phyloP scores from a whole-genome alignment of 2,797 vertebrate genomes.

The Pipistrellus pipistrellus region DNA sequence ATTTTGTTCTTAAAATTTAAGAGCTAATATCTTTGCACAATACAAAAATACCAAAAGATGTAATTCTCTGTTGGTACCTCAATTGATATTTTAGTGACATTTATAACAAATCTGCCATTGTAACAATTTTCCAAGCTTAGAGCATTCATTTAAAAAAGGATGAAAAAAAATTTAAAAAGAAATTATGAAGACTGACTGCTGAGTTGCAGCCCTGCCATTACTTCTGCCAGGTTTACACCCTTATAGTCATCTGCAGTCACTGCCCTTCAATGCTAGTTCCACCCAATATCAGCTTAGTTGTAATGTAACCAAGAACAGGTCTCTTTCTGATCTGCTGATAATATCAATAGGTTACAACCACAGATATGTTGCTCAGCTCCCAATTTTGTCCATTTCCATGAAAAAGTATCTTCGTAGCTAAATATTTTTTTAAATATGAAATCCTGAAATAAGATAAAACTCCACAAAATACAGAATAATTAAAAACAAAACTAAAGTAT shows the following conservation, averaged over 20 bases:
- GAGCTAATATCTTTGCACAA: background rate
- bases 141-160: conserved; percentile 62
- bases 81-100: conserved; percentile 75
- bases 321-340: background rate
- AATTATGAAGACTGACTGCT: conserved; percentile 54
- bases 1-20: conserved; percentile 44
- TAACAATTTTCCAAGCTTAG: conserved; percentile 69
- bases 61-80: conserved; percentile 27
- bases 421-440: conserved; percentile 30
- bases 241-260: conserved; percentile 43
- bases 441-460: conserved; percentile 10
- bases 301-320: conserved; percentile 15
- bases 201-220: conserved; percentile 53
- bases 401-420: conserved; percentile 14
- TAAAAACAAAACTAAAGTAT: background rate
- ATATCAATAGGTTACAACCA: background rate
- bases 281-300: conserved; percentile 43
- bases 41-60: conserved; percentile 50
- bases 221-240: conserved; percentile 58
- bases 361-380: background rate
- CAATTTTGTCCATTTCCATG: background rate
- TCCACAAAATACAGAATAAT: background rate
- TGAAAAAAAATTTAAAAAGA: conserved; percentile 8
- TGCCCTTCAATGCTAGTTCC: conserved; percentile 27
- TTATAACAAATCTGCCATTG: conserved; percentile 74